A percentile compares a stretch with the other conserved stretches of the same genome.
These are phyloP conservation scores for Botia almorhae DNA, from an alignment of 2,797 vertebrate genomes.

Conservation along the genomic window DNA sequence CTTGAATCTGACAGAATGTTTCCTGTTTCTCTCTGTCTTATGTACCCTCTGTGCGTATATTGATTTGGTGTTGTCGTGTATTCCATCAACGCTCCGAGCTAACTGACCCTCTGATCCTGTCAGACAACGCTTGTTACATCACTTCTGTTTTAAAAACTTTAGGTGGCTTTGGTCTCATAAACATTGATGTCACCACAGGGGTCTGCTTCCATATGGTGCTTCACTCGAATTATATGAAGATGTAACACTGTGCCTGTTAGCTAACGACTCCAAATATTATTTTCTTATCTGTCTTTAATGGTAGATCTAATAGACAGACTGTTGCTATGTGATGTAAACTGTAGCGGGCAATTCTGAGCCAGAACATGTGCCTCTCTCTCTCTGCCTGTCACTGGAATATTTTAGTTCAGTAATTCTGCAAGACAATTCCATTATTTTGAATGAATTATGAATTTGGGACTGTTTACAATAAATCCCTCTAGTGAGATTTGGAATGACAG, in stretches of 20 bases:
- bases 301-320: slow-evolving; percentile 18
- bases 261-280: neutral
- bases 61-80: slow-evolving; percentile 33
- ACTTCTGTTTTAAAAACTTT: slow-evolving; percentile 20
- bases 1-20: slow-evolving; percentile 50
- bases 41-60: slow-evolving; percentile 40
- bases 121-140: slow-evolving; percentile 42
- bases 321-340: slow-evolving; percentile 21
- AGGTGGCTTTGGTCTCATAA: slow-evolving; percentile 8
- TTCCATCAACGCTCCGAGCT: slow-evolving; percentile 43
- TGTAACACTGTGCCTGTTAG: slow-evolving; percentile 19
- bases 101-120: slow-evolving; percentile 53
- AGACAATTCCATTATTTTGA: slow-evolving; percentile 49
- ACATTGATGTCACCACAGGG: neutral
- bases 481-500: slow-evolving; percentile 41
- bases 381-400: slow-evolving; percentile 8
- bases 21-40: slow-evolving; percentile 26
- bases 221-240: slow-evolving; percentile 1
- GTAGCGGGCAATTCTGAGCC: neutral
- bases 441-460: slow-evolving; percentile 49
- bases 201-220: slow-evolving; percentile 6
- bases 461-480: slow-evolving; percentile 41
- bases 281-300: slow-evolving; percentile 6
- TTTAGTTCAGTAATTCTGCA: slow-evolving; percentile 26
- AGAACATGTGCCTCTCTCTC: neutral